Evolutionary conservation across 2,888 invertebrate species (phyloP), one percentile per base, ranked within the genome.

Genomic region (Luffia ferchaultella): DNA sequence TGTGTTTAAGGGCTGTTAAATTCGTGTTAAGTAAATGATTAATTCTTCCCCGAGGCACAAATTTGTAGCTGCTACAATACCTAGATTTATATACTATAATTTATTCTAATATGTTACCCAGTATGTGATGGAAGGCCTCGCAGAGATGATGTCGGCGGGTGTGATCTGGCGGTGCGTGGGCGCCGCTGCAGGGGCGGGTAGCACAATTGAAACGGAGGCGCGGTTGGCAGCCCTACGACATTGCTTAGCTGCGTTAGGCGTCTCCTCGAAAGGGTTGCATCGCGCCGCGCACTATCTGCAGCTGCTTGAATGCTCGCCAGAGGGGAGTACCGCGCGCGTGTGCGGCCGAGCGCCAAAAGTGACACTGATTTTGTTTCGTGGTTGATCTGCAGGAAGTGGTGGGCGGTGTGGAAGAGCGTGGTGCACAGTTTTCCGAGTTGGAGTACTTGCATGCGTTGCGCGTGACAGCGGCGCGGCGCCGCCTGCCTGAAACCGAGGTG

Each of bases 231-330:
- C 57, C 9, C 51, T 57, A 15, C 48, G 57, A 2, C 57, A 57
- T 40, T 55, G 55, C 42, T 50, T 57, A 2, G 55, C 57, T 2
- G 57, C 56, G 15, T 53, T 56, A 1, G 55, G 55, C 17, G 50
- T 54, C 16, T 53, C 56, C 9, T 52, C 56, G 1, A 54, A 56
- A 15, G 57, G 57, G 1, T 76, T 96, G 51, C 95, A 95, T 74
- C 90, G 92, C 67, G 95, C 95, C 0, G 85, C 93, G 58, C 91
- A 90, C 65, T 96, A 93, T 74, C 94, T 92, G 63, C 93, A 95
- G 66, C 76, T 95, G 52, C 30, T 30, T 88, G 91, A 92, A 63
- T 85, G 89, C 61, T 87, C 89, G 16, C 92, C 92, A 12, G 92
- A 93, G 72, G 92, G 91, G 74, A 78, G 76, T 63, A 41, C 30